These are phyloP conservation scores for Nomada fabriciana DNA, from an alignment of 2,888 invertebrate species.

Conservation along the genomic window DNA sequence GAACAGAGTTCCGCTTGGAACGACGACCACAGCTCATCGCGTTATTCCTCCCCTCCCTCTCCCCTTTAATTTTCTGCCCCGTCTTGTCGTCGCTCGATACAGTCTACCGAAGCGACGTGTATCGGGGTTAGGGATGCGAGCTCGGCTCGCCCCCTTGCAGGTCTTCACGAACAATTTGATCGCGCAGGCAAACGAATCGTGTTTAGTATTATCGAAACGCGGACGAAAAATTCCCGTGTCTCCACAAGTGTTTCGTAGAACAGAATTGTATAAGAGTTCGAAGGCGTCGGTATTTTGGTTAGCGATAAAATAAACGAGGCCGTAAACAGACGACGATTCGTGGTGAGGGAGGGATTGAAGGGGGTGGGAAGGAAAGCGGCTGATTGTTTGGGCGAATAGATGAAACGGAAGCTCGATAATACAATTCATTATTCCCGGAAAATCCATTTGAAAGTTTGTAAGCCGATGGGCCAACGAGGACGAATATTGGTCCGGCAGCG, in stretches of 20 bases:
- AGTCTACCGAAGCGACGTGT: constrained; percentile 20
- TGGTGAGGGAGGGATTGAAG: no score
- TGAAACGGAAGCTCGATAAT: constrained; percentile 13
- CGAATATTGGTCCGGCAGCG: constrained; percentile 33
- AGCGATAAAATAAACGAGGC: not conserved
- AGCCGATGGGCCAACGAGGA: not conserved
- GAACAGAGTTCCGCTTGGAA: constrained; percentile 39
- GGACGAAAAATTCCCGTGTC: not conserved
- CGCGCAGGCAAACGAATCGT: not conserved
- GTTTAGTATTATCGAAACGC: not conserved
- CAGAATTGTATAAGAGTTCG: not conserved
- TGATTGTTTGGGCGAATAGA: constrained; percentile 12
- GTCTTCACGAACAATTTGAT: constrained; percentile 9
- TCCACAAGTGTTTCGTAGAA: not conserved
- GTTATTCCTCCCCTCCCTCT: constrained; percentile 15
- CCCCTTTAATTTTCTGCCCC: constrained; percentile 53
- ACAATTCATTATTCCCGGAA: constrained; percentile 37
- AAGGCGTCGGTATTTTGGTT: not conserved
- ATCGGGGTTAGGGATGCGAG: constrained; percentile 39
- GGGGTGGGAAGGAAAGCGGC: not conserved
- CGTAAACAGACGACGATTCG: not conserved
- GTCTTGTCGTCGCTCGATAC: constrained; percentile 31
- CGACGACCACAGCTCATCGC: constrained; percentile 54
- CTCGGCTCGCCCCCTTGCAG: not conserved
- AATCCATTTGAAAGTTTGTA: constrained; percentile 46